Percentiles rank a stretch among this genome's conserved stretches.
Conservation (phyloP, 2,888 invertebrate genomes). For the Dioctria linearis region DNA sequence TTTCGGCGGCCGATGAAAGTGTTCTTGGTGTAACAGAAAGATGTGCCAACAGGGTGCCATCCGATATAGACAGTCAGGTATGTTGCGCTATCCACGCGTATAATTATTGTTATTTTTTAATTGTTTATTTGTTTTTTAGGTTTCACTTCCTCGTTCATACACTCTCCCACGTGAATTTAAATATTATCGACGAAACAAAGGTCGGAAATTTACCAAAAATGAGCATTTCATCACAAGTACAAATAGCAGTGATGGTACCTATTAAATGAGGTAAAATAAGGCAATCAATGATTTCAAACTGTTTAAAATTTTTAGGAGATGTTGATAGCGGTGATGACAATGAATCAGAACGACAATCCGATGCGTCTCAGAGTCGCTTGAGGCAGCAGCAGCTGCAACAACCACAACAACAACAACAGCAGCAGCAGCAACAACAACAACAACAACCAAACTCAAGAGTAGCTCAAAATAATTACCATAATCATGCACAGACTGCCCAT, state of each 20-base stretch:
- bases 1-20: slow-evolving; percentile 62
- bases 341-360: slow-evolving; percentile 73
- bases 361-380: slow-evolving; percentile 66
- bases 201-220: slow-evolving; percentile 75
- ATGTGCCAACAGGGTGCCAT: slow-evolving; percentile 69
- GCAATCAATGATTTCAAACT: not conserved
- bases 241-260: slow-evolving; percentile 86
- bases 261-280: not conserved
- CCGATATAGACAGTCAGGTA: slow-evolving; percentile 85
- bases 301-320: slow-evolving; percentile 74
- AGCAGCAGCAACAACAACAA: slow-evolving; percentile 21
- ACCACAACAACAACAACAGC: too few species aligned
- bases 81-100: not conserved
- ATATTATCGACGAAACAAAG: slow-evolving; percentile 78
- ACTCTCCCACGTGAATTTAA: slow-evolving; percentile 89
- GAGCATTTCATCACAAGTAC: slow-evolving; percentile 85
- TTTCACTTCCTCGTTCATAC: slow-evolving; percentile 87
- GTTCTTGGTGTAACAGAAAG: slow-evolving; percentile 60
- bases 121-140: slow-evolving; percentile 71
- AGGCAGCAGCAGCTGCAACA: not conserved
- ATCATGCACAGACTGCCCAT: slow-evolving; percentile 57
- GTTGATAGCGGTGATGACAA: slow-evolving; percentile 87
- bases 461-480: slow-evolving; percentile 59
- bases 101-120: slow-evolving; percentile 12
- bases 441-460: slow-evolving; percentile 58